A percentile compares a stretch with the other conserved stretches of the same genome.
These are phyloP conservation scores for Chloroceryle amazona DNA, from an alignment of 2,797 vertebrate genomes.

Conservation along the genomic window DNA sequence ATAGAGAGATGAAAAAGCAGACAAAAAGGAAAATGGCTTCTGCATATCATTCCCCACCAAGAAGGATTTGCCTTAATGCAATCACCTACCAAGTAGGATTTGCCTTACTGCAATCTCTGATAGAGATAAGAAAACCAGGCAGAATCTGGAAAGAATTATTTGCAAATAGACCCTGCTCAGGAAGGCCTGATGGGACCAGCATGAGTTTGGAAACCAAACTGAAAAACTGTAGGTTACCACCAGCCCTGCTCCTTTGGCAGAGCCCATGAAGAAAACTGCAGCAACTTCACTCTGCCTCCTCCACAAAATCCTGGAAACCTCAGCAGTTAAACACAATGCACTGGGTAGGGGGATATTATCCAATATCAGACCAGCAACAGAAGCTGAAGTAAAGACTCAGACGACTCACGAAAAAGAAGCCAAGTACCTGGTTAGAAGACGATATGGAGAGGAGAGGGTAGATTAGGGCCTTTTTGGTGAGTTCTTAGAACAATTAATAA, in stretches of 20 bases:
- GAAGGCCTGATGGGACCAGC: neutral
- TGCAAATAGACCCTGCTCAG: neutral
- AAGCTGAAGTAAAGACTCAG: neutral
- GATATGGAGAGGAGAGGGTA: neutral
- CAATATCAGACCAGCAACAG: neutral
- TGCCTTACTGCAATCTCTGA: conserved; percentile 4
- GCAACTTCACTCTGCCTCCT: neutral
- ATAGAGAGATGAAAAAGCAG: conserved; percentile 51
- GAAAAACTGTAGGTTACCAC: neutral
- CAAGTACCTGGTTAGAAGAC: neutral
- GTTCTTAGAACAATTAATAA: conserved; percentile 22
- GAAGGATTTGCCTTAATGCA: conserved; percentile 36
- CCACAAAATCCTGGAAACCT: neutral
- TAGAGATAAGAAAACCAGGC: neutral
- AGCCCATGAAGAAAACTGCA: neutral
- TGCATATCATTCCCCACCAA: conserved; percentile 18
- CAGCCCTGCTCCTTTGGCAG: neutral
- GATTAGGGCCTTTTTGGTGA: neutral
- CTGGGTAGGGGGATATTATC: neutral
- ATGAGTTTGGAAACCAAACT: neutral
- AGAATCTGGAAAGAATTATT: neutral
- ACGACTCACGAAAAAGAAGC: neutral
- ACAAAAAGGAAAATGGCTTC: conserved; percentile 28
- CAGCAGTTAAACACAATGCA: neutral
- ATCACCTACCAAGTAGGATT: conserved; percentile 19